phyloP scores from a whole-genome alignment of 2,113 vertebrate species.

The Rattus rattus region DNA sequence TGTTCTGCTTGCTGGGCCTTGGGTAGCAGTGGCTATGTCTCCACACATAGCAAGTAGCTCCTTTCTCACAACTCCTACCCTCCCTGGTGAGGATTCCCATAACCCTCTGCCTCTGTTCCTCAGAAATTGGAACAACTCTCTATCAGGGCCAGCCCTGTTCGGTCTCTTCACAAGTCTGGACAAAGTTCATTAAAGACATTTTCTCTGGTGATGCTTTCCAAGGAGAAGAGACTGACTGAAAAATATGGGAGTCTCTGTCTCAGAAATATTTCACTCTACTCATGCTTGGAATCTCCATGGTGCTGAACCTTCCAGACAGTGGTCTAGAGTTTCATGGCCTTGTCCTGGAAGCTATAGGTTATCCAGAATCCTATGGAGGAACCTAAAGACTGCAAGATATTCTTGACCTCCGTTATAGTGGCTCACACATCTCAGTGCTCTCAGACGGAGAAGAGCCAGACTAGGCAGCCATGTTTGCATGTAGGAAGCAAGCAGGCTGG shows the following conservation, averaged over 20 bases:
- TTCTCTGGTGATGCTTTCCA: neutral
- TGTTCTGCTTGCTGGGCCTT: neutral
- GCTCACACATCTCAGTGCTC: neutral
- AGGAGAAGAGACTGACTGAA: neutral
- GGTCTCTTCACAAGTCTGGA: neutral
- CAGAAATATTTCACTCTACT: constrained; percentile 18
- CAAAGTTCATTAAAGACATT: neutral
- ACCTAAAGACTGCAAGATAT: neutral
- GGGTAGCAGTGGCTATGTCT: neutral
- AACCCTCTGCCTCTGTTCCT: neutral
- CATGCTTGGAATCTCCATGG: neutral
- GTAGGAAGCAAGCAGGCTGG: neutral
- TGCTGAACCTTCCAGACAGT: neutral
- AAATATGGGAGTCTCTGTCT: neutral
- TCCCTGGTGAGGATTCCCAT: neutral
- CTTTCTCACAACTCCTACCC: no score
- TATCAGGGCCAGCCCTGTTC: neutral
- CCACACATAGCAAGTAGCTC: neutral
- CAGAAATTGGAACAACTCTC: neutral
- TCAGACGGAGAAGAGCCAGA: constrained; percentile 8
- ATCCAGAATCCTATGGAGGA: neutral
- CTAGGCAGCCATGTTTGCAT: neutral
- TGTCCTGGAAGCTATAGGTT: neutral
- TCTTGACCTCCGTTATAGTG: no score
- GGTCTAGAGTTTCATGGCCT: neutral